These are phyloP conservation scores for Sapajus apella DNA, from an alignment of 2,113 vertebrate species.

Conservation along the genomic window DNA sequence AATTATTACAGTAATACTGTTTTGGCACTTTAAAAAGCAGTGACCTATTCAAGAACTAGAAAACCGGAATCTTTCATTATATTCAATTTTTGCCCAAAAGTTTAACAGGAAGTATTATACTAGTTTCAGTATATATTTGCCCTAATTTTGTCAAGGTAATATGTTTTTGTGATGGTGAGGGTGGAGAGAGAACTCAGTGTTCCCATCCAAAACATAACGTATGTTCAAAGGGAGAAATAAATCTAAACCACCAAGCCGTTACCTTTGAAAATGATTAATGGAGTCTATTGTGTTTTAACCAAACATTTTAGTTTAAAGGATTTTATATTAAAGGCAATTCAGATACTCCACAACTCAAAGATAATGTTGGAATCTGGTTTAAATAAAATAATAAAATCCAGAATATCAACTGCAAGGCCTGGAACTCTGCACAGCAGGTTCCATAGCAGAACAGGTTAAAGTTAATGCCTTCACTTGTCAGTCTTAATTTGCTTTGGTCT, in stretches of 20 bases:
- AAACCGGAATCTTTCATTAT: slow-evolving; percentile 16
- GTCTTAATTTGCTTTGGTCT: slow-evolving; percentile 71
- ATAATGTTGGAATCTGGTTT: slow-evolving; percentile 79
- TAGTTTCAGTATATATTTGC: slow-evolving; percentile 26
- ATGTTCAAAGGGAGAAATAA: slow-evolving; percentile 74
- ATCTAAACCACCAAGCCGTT: slow-evolving; percentile 71
- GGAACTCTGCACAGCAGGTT: slow-evolving; percentile 73
- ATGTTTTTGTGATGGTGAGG: not conserved
- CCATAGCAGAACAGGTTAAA: slow-evolving; percentile 68
- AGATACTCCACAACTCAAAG: slow-evolving; percentile 75
- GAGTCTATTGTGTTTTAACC: slow-evolving; percentile 75
- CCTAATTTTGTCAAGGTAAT: slow-evolving; percentile 16
- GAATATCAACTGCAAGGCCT: slow-evolving; percentile 63
- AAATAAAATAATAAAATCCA: slow-evolving; percentile 82
- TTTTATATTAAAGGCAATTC: slow-evolving; percentile 80
- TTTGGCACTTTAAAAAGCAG: not conserved
- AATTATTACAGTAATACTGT: slow-evolving; percentile 22
- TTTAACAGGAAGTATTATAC: slow-evolving; percentile 36
- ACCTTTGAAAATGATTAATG: slow-evolving; percentile 78
- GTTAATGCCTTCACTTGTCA: slow-evolving; percentile 68
- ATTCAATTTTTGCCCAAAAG: slow-evolving; percentile 25
- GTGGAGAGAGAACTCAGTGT: not conserved
- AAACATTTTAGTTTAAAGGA: slow-evolving; percentile 80
- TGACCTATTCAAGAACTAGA: not conserved
- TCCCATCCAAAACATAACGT: slow-evolving; percentile 43